Percentiles rank a stretch among this genome's conserved stretches.
Evolutionary conservation across 2,113 vertebrate genomes (phyloP).

Genomic region (Bubo bubo): DNA sequence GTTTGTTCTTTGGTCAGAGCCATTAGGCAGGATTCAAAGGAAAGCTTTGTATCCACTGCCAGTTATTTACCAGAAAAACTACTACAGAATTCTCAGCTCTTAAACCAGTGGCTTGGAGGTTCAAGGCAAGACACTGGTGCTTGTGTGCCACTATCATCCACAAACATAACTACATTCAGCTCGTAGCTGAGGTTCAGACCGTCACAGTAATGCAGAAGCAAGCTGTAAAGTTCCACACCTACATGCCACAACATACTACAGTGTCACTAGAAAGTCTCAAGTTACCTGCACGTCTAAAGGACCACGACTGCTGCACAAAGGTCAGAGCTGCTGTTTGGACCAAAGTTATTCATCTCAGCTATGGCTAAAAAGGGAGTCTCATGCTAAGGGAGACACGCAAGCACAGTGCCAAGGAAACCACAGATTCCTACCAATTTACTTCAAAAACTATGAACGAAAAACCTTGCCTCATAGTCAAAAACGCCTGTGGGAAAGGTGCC

Average conservation of each 20-base stretch:
- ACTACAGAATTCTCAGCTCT: not conserved
- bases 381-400: accelerated
- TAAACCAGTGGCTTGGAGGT: not conserved
- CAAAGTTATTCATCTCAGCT: not conserved
- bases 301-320: not conserved
- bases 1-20: not conserved
- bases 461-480: not conserved
- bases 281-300: not conserved
- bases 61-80: not conserved
- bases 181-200: not conserved
- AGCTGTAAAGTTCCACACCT: not conserved
- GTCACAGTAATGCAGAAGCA: accelerated
- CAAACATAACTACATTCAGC: accelerated
- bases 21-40: not conserved
- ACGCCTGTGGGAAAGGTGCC: not conserved
- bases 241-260: no score
- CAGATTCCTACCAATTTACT: not conserved
- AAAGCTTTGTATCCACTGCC: not conserved
- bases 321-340: not conserved
- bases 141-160: not conserved
- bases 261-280: accelerated
- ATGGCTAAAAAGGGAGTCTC: not conserved
- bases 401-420: not conserved
- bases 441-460: not conserved
- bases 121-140: not conserved